Percentiles rank a stretch among this genome's conserved stretches.
Conservation (phyloP, 2,797 vertebrate genomes). For the Bryconaethiops microstoma region DNA sequence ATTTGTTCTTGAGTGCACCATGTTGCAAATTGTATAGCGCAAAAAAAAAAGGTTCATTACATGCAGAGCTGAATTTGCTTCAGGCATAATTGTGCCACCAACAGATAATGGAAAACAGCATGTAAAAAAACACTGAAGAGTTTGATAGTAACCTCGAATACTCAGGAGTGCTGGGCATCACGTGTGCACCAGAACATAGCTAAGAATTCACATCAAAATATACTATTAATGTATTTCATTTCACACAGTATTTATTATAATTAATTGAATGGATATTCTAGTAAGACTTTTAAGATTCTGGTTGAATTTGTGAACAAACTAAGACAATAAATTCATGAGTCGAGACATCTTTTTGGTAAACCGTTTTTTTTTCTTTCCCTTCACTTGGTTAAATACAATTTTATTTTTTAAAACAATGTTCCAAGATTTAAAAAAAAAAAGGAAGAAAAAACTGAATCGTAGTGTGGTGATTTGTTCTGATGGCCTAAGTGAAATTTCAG, state of each 20-base stretch:
- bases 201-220: not conserved
- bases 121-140: not conserved
- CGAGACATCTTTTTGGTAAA: slow-evolving; percentile 13
- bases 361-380: slow-evolving; percentile 10
- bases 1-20: slow-evolving; percentile 20
- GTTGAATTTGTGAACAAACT: slow-evolving; percentile 12
- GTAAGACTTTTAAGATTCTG: not conserved
- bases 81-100: slow-evolving; percentile 7
- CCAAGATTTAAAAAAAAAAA: slow-evolving; percentile 9
- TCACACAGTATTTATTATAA: not conserved
- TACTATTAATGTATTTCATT: not conserved
- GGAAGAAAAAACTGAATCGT: not conserved
- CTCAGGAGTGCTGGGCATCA: not conserved
- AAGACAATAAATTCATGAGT: not conserved
- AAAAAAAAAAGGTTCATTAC: not conserved
- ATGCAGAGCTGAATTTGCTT: not conserved
- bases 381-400: slow-evolving; percentile 37
- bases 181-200: not conserved
- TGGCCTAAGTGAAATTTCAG: not conserved
- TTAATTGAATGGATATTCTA: not conserved
- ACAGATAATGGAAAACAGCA: slow-evolving; percentile 3
- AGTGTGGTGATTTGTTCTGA: not conserved
- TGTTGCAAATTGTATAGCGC: not conserved
- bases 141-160: not conserved
- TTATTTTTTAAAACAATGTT: slow-evolving; percentile 46